Percentiles rank a stretch among this genome's conserved stretches.
These are phyloP conservation scores for Mus minutoides DNA, from an alignment of 2,797 vertebrate species.

Conservation along the genomic window DNA sequence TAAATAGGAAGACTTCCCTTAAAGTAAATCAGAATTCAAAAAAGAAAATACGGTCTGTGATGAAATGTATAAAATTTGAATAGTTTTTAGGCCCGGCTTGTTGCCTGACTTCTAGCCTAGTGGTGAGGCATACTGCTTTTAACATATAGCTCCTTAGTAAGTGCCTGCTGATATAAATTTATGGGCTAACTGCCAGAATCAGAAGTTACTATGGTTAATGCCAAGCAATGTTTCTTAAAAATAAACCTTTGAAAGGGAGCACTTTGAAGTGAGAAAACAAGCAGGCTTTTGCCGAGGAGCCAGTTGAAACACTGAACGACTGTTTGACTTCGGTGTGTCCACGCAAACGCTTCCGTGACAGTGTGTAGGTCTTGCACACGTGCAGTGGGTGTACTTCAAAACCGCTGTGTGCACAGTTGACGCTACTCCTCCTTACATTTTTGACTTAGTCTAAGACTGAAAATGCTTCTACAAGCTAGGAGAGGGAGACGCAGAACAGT, in stretches of 20 bases:
- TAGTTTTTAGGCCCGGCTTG: neutral
- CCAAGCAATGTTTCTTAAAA: neutral
- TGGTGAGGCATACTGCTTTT: neutral
- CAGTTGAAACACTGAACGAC: slow-evolving; percentile 4
- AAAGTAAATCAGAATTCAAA: slow-evolving; percentile 36
- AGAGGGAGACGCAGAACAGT: slow-evolving; percentile 29
- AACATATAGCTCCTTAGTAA: slow-evolving; percentile 11
- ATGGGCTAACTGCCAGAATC: neutral
- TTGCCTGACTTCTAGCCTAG: slow-evolving; percentile 25
- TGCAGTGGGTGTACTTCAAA: neutral
- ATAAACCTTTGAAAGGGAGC: slow-evolving; percentile 46
- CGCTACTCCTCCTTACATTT: neutral
- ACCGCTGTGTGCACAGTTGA: slow-evolving; percentile 33
- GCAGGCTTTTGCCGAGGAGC: slow-evolving; percentile 35
- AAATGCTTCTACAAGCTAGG: slow-evolving; percentile 55
- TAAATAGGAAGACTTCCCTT: neutral
- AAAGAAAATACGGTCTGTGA: neutral
- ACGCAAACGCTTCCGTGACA: neutral
- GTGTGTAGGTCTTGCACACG: neutral
- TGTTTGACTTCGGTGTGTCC: neutral
- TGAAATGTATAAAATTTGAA: slow-evolving; percentile 31
- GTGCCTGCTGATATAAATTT: slow-evolving; percentile 41
- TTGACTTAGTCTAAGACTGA: slow-evolving; percentile 49
- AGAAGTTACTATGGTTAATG: slow-evolving; percentile 18
- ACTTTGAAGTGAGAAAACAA: slow-evolving; percentile 15